Evolutionary conservation across 2,113 vertebrate genomes (phyloP), one percentile per base, ranked within the genome.

Genomic region (Myotis brandtii): DNA sequence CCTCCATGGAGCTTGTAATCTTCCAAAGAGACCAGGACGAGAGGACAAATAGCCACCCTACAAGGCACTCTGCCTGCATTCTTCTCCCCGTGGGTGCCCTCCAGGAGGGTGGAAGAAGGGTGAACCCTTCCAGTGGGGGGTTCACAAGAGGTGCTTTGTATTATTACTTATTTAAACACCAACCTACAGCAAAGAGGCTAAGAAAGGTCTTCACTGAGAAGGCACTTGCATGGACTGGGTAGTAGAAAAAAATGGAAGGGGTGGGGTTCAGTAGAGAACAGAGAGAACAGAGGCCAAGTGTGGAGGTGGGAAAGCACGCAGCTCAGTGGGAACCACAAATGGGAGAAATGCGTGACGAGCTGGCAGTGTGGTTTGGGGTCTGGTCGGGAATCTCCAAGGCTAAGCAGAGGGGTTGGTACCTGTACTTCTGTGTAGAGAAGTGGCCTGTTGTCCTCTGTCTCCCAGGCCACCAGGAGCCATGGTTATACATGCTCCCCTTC

Each of bases 381-480:
- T 21, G 0, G 0, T 1, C 2, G 30, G 59, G 75, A 21, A 20
- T 17, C 20, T 76, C 23, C 10, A 1, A 3, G 1, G 0, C 48
- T 34, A 5, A 46, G 30, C 32, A 80, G 37, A 34, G 13, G 40
- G 27, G 4, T 14, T 54, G 34, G 54, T 14, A 16, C 43, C 4
- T 23, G 27, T 7, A 17, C 54, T 13, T 72, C 30, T 21, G 46
- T 64, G 21, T 25, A 10, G 11, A 66, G 23, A 64, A 46, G 75
- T 75, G 48, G 6, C 32, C 37, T 37, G 11, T 37, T 56, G 37
- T 56, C 21, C 46, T 64, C n/a, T 67, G 23, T 56, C 56, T 40
- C 40, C 37, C 37, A 20, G 20, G 8, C 69, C 30, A n/a, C 37
- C 30, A 48, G 46, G 30, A 66, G 23, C 54, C 75, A 18, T 18